phyloP scores from a whole-genome alignment of 2,888 invertebrate genomes.

The Trachelus tabidus region DNA sequence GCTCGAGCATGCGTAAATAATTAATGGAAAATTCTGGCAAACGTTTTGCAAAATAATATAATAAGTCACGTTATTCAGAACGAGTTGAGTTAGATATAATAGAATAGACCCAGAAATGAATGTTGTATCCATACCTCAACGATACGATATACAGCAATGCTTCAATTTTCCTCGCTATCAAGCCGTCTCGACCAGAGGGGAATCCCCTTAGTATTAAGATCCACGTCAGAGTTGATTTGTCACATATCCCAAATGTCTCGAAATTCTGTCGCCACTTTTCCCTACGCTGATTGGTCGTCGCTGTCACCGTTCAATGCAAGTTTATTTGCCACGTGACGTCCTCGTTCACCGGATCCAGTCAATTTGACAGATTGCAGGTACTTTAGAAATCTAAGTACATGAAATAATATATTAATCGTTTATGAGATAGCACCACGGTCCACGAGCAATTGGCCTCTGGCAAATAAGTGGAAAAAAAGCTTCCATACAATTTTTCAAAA shows the following conservation, averaged over 20 bases:
- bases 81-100: neutral
- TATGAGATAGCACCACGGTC: neutral
- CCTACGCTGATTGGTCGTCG: neutral
- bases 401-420: neutral
- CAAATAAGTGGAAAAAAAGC: neutral
- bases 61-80: neutral
- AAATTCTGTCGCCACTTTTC: neutral
- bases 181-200: too few relatives aligned
- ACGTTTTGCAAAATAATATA: neutral
- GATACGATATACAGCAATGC: too few relatives aligned
- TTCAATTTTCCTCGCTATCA: too few relatives aligned
- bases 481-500: neutral
- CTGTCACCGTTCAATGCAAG: too few relatives aligned
- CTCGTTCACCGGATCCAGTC: too few relatives aligned
- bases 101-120: neutral
- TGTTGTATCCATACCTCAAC: too few relatives aligned
- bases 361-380: neutral
- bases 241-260: neutral
- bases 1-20: neutral
- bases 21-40: neutral
- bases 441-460: neutral
- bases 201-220: neutral
- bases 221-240: neutral
- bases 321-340: too few relatives aligned
- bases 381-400: too few relatives aligned